Conservation (phyloP, 2,888 invertebrate genomes). For the Drosophila aldrichi region DNA sequence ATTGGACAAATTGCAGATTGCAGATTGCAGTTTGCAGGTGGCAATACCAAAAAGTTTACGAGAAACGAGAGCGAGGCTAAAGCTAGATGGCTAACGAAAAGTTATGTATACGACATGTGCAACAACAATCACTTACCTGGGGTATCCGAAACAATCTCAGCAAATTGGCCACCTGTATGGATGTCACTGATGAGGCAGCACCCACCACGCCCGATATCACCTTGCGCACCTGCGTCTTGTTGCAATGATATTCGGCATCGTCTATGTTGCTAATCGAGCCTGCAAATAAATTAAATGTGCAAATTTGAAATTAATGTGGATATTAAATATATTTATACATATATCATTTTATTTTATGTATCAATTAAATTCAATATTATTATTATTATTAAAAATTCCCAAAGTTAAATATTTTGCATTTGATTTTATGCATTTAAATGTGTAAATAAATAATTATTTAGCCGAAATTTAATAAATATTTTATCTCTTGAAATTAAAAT, state of each 20-base stretch:
- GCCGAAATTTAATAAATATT: too few species aligned
- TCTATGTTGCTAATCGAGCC: conserved; percentile 98
- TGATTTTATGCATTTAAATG: too few species aligned
- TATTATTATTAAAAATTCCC: too few species aligned
- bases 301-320: background rate
- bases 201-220: conserved; percentile 95
- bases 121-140: conserved; percentile 85
- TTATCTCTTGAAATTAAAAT: too few species aligned
- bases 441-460: too few species aligned
- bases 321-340: too few species aligned
- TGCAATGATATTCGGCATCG: conserved; percentile 93
- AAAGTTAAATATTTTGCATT: too few species aligned
- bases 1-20: conserved; percentile 1
- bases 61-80: background rate
- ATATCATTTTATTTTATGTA: too few species aligned
- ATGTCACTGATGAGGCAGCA: conserved; percentile 96
- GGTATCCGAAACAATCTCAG: conserved; percentile 97
- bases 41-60: conserved; percentile 16
- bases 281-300: conserved; percentile 84
- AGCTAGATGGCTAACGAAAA: background rate
- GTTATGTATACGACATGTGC: conserved; percentile 13
- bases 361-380: too few species aligned
- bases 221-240: conserved; percentile 93
- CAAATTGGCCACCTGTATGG: conserved; percentile 97
- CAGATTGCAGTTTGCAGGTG: conserved; percentile 6